Evolutionary conservation across 2,888 invertebrate genomes (phyloP).

Genomic region (Bombylius discolor): DNA sequence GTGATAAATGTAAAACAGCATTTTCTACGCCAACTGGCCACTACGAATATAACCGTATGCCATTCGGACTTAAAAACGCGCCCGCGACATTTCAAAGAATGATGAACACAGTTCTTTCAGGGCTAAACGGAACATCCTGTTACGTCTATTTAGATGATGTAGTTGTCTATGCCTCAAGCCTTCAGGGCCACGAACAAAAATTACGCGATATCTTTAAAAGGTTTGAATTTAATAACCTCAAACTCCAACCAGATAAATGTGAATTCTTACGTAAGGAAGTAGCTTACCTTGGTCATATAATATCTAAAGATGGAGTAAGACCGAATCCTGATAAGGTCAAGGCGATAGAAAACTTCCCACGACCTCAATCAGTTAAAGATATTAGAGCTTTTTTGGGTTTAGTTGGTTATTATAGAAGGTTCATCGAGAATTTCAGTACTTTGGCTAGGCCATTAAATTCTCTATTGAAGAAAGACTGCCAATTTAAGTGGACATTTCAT

Average conservation of each 20-base stretch:
- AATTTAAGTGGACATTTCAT: not conserved
- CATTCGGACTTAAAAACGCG: constrained; percentile 10
- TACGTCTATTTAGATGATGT: no score
- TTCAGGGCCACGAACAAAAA: not conserved
- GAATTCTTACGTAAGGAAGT: constrained; percentile 16
- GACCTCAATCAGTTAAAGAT: constrained; percentile 14
- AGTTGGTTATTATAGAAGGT: constrained; percentile 27
- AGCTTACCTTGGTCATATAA: constrained; percentile 19
- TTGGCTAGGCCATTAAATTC: not conserved
- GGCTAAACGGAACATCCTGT: no score
- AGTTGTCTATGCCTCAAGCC: no score
- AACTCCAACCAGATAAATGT: constrained; percentile 17
- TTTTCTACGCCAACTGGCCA: constrained; percentile 2
- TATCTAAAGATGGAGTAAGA: constrained; percentile 19
- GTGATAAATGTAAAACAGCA: constrained; percentile 12
- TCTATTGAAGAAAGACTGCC: not conserved
- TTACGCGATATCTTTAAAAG: constrained; percentile 5
- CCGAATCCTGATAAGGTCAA: constrained; percentile 19
- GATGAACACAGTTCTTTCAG: constrained; percentile 25
- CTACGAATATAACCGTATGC: constrained; percentile 8
- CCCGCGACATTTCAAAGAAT: constrained; percentile 28
- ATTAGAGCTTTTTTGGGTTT: constrained; percentile 20
- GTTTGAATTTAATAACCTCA: constrained; percentile 14
- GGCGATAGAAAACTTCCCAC: constrained; percentile 16
- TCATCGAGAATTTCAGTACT: constrained; percentile 18